Evolutionary conservation across 1,140 invertebrate genomes (phyloP).

Genomic region (Wasmannia auropunctata): DNA sequence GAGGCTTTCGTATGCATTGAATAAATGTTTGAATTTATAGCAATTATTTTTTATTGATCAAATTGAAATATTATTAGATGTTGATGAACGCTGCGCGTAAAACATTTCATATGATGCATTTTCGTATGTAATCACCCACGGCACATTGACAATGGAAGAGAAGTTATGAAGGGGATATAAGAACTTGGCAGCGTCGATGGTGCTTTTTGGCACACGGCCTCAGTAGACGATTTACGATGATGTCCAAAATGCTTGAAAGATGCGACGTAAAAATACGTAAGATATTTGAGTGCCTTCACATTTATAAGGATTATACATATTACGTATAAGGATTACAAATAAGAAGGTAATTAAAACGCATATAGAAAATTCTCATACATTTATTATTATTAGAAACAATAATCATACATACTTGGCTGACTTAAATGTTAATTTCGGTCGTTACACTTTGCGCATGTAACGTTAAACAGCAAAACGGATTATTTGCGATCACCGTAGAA

Average conservation of each 20-base stretch:
- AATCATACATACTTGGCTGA: not conserved
- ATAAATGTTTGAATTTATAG: not conserved
- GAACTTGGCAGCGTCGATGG: slow-evolving; percentile 13
- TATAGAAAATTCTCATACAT: not conserved
- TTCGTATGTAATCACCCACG: not conserved
- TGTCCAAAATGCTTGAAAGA: not conserved
- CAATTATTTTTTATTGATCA: not conserved
- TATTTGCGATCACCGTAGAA: not conserved
- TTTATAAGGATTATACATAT: not conserved
- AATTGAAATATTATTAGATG: not conserved
- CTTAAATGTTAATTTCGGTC: not conserved
- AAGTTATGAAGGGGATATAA: not conserved
- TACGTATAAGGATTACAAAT: not conserved
- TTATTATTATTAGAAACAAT: not conserved
- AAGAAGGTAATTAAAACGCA: not conserved
- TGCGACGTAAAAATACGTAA: not conserved
- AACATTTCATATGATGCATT: not conserved
- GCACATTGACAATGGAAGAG: slow-evolving; percentile 12
- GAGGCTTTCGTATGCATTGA: not conserved
- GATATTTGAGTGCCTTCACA: not conserved
- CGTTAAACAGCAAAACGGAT: not conserved
- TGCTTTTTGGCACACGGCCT: slow-evolving; percentile 26
- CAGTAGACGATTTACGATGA: not conserved
- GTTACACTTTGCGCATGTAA: not conserved
- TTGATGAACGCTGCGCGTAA: not conserved